These are phyloP conservation scores for Antedon mediterranea DNA, from an alignment of 53 echinoderm and acorn worm genomes.

Conservation along the genomic window DNA sequence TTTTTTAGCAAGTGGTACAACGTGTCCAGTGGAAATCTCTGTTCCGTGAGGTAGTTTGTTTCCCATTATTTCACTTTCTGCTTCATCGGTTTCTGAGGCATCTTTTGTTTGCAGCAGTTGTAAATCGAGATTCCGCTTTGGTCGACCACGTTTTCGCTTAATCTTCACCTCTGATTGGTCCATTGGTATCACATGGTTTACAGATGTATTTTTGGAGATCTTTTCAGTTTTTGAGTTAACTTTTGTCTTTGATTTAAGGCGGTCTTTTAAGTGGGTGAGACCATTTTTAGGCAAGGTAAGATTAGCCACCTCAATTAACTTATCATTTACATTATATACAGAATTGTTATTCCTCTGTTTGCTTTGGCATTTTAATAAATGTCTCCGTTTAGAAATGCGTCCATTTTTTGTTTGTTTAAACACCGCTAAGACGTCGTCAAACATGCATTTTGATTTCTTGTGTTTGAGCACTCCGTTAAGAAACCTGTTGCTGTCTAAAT, in stretches of 20 bases:
- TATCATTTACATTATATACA: neutral
- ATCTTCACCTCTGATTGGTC: neutral
- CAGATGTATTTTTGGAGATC: neutral
- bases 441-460: neutral
- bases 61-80: neutral
- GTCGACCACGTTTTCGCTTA: constrained; percentile 30
- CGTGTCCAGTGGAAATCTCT: neutral
- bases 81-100: neutral
- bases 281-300: neutral
- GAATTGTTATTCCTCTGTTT: neutral
- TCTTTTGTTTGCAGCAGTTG: neutral
- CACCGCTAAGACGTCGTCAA: neutral
- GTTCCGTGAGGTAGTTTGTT: neutral
- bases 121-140: neutral
- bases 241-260: neutral
- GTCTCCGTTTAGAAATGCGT: neutral
- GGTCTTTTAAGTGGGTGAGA: neutral
- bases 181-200: neutral
- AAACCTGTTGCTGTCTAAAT: neutral
- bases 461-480: neutral
- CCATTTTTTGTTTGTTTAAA: neutral
- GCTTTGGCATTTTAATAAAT: neutral
- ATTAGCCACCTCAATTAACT: neutral
- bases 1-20: neutral
- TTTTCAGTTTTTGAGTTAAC: neutral